A percentile compares a stretch with the other conserved stretches of the same genome.
Conservation (phyloP, 2,113 vertebrate genomes). For the Colaptes auratus region DNA sequence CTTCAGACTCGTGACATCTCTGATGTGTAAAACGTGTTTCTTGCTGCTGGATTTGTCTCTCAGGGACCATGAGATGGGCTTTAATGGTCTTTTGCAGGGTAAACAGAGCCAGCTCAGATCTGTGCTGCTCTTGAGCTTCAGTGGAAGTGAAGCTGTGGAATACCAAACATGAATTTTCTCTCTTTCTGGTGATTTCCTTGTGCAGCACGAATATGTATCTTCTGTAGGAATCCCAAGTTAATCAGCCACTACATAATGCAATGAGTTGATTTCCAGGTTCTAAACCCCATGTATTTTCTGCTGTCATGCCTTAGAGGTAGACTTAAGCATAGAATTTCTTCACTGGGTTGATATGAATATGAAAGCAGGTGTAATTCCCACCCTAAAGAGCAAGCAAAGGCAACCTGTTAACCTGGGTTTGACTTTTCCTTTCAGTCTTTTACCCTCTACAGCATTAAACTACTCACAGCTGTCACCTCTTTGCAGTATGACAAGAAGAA, state of each 20-base stretch:
- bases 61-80: neutral
- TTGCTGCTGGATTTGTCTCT: neutral
- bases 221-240: slow-evolving; percentile 46
- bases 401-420: neutral
- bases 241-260: slow-evolving; percentile 65
- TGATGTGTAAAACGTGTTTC: neutral
- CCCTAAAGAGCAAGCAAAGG: neutral
- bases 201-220: neutral
- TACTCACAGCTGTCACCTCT: neutral
- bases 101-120: neutral
- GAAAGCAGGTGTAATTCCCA: neutral
- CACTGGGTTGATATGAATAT: neutral
- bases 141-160: neutral
- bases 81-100: neutral
- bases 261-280: slow-evolving; percentile 41
- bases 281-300: neutral
- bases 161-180: neutral
- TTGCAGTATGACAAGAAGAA: neutral
- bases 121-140: neutral
- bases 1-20: neutral
- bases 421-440: neutral
- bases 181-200: neutral
- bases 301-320: neutral
- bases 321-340: neutral
- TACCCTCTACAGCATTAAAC: neutral